phyloP scores from a whole-genome alignment of 2,888 invertebrate genomes.

The Eurytoma californica region DNA sequence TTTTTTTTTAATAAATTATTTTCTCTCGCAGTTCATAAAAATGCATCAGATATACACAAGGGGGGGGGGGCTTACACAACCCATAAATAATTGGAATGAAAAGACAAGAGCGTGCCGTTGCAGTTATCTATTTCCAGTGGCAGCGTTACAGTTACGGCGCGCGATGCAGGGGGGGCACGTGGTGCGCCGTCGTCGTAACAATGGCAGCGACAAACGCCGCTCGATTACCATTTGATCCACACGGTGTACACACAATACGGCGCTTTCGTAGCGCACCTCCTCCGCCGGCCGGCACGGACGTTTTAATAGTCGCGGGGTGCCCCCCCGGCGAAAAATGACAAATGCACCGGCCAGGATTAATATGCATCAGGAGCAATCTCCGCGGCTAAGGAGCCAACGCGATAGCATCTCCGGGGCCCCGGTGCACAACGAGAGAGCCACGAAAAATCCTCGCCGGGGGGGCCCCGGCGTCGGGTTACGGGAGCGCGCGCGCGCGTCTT shows the following conservation, averaged over 20 bases:
- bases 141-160: slow-evolving; percentile 20
- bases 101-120: background rate
- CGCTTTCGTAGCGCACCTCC: slow-evolving; percentile 15
- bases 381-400: slow-evolving; percentile 33
- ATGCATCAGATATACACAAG: slow-evolving; percentile 3
- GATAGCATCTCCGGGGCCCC: slow-evolving; percentile 34
- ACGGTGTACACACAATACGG: background rate
- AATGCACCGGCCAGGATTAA: slow-evolving; percentile 44
- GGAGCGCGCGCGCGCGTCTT: background rate
- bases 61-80: background rate
- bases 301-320: slow-evolving; percentile 19
- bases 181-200: background rate
- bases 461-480: slow-evolving; percentile 33
- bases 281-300: background rate
- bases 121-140: background rate
- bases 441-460: slow-evolving; percentile 8
- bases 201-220: slow-evolving; percentile 21
- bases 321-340: slow-evolving; percentile 35
- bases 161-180: too few species aligned
- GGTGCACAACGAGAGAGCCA: slow-evolving; percentile 2
- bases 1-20: background rate
- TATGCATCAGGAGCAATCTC: slow-evolving; percentile 51
- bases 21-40: slow-evolving; percentile 3
- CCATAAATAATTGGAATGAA: background rate
- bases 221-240: slow-evolving; percentile 32